Evolutionary conservation across 2,888 invertebrate genomes (phyloP).

Genomic region (Lasioglossum leucozonium): DNA sequence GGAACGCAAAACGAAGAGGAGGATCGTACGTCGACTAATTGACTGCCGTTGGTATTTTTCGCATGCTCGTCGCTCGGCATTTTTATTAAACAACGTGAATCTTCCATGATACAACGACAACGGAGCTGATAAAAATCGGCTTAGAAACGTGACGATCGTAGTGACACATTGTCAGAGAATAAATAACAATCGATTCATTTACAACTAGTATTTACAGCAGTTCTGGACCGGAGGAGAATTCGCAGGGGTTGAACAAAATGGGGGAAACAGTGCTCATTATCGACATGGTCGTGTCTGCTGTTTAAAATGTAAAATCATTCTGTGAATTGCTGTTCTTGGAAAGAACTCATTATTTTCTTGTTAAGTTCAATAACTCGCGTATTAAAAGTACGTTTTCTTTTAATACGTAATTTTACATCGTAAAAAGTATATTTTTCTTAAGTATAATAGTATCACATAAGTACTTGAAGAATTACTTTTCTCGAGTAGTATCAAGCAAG

Average conservation of each 20-base stretch:
- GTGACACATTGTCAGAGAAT: conserved; percentile 21
- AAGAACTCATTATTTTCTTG: background rate
- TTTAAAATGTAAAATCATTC: background rate
- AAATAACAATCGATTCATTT: conserved; percentile 32
- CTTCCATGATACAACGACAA: background rate
- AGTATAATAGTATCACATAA: no score
- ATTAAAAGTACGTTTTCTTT: no score
- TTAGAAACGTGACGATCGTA: background rate
- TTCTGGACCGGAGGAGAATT: background rate
- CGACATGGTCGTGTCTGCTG: background rate
- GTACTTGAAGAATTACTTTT: no score
- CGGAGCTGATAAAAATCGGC: conserved; percentile 4
- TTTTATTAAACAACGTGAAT: conserved; percentile 26
- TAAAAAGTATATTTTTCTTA: background rate
- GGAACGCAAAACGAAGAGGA: background rate
- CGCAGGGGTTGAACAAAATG: background rate
- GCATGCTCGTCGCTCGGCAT: background rate
- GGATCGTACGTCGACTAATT: background rate
- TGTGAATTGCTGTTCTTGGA: no score
- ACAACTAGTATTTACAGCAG: conserved; percentile 34
- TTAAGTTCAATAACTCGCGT: background rate
- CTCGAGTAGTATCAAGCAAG: background rate
- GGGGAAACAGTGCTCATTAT: no score
- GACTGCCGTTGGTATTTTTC: background rate
- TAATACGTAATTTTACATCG: background rate